Evolutionary conservation across 2,888 invertebrate species (phyloP).

Genomic region (Rhagophthalmus giganteus): DNA sequence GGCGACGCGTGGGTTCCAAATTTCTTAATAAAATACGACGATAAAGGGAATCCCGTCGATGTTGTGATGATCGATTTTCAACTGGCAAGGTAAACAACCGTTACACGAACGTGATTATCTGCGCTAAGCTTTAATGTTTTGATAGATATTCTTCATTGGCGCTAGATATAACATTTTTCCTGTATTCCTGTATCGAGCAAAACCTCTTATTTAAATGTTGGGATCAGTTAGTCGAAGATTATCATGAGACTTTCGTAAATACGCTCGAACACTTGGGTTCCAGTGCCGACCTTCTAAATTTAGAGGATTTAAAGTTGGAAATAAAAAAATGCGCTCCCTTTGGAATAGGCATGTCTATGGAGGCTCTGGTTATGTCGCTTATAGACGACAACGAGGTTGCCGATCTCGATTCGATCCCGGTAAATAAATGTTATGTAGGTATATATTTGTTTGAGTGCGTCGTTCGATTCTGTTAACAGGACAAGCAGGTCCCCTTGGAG

Average conservation of each 20-base stretch:
- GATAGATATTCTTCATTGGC: conserved; percentile 23
- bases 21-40: conserved; percentile 61
- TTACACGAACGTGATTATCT: background rate
- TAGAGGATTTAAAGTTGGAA: conserved; percentile 59
- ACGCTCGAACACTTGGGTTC: conserved; percentile 64
- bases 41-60: conserved; percentile 49
- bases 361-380: conserved; percentile 62
- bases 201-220: conserved; percentile 62
- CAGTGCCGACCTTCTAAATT: conserved; percentile 61
- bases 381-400: conserved; percentile 62
- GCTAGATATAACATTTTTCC: conserved; percentile 56
- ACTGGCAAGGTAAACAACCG: conserved; percentile 55
- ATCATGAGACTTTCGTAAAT: conserved; percentile 61
- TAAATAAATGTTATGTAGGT: conserved; percentile 37
- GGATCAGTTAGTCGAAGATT: conserved; percentile 62
- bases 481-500: conserved; percentile 63
- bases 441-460: conserved; percentile 57
- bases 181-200: conserved; percentile 63
- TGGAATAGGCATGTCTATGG: conserved; percentile 64
- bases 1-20: conserved; percentile 80
- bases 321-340: conserved; percentile 61
- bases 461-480: too few relatives aligned
- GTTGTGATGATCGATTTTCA: conserved; percentile 73
- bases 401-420: conserved; percentile 61
- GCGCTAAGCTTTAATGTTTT: conserved; percentile 2